Evolutionary conservation across 2,888 invertebrate species (phyloP).

Genomic region (Prenolepis imparis): DNA sequence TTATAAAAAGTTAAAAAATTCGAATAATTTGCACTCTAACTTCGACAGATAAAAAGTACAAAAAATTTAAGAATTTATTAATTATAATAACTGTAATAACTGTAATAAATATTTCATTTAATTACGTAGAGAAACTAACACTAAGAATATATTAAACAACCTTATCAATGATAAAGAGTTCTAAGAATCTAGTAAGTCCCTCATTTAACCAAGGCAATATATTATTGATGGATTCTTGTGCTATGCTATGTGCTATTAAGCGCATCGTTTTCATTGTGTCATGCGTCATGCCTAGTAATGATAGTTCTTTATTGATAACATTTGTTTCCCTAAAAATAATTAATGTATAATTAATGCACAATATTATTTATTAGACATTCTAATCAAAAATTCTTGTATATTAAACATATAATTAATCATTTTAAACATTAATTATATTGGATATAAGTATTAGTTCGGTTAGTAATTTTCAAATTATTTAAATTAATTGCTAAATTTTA

Average conservation of each 20-base stretch:
- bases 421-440: no score
- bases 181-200: background rate
- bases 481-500: no score
- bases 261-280: background rate
- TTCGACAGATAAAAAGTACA: no score
- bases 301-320: background rate
- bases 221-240: background rate
- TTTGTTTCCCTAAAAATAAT: background rate
- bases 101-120: background rate
- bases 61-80: background rate
- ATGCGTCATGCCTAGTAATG: background rate
- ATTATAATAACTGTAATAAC: background rate
- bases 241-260: background rate
- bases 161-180: conserved; percentile 9
- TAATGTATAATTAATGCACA: background rate
- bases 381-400: background rate
- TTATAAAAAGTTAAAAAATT: background rate
- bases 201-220: conserved; percentile 24
- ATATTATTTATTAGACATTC: background rate
- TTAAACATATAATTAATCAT: no score
- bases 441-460: no score
- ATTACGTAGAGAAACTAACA: background rate
- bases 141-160: background rate
- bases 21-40: background rate
- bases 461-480: no score